These are phyloP conservation scores for Butorides virescens DNA, from an alignment of 2,113 vertebrate species.

Conservation along the genomic window DNA sequence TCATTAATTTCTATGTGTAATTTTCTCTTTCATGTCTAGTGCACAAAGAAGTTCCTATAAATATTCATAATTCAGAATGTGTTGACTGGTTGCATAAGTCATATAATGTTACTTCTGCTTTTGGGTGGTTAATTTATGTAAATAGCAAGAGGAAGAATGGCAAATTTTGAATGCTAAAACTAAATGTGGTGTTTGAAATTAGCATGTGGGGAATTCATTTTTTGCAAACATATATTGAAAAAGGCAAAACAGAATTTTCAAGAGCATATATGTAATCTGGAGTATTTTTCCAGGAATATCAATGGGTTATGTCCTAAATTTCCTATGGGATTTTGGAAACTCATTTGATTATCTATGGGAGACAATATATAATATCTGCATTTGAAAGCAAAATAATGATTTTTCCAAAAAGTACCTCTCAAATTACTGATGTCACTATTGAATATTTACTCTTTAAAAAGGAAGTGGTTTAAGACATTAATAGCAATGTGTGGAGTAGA, in stretches of 20 bases:
- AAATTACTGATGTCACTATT: not conserved
- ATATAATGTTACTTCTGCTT: not conserved
- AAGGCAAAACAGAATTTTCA: not conserved
- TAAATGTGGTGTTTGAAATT: not conserved
- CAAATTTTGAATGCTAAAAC: not conserved
- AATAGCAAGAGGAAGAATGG: not conserved
- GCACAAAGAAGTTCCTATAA: not conserved
- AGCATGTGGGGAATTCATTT: not conserved
- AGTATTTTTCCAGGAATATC: not conserved
- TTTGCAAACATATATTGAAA: not conserved
- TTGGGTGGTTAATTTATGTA: constrained; percentile 9
- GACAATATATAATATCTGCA: not conserved
- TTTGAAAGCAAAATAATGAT: not conserved
- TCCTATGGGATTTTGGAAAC: not conserved
- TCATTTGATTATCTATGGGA: not conserved
- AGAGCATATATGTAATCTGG: not conserved
- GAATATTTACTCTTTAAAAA: not conserved
- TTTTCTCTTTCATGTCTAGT: constrained; percentile 20
- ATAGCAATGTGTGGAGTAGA: not conserved
- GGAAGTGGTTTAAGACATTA: not conserved
- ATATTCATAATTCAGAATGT: constrained; percentile 23
- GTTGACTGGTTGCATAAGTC: not conserved
- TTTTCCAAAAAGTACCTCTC: not conserved
- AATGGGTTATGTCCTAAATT: not conserved
- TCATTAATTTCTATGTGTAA: constrained; percentile 19